Percentiles rank a stretch among this genome's conserved stretches.
phyloP scores from a whole-genome alignment of 2,797 vertebrate species.

The Malacoctenus gilli region DNA sequence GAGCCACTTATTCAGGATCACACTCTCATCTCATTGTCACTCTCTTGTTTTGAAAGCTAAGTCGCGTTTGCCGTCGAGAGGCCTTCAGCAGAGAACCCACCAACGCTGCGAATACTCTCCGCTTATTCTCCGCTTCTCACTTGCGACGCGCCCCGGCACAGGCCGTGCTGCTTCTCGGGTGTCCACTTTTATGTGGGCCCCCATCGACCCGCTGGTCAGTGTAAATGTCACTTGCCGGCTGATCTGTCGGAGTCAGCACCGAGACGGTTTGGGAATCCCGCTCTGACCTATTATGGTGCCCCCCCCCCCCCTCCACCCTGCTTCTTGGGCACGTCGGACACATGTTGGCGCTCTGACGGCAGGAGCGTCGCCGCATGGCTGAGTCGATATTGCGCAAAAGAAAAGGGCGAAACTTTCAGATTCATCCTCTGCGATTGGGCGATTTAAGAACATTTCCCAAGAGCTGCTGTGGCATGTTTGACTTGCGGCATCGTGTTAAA shows the following conservation, averaged over 20 bases:
- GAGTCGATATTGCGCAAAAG: too few species aligned
- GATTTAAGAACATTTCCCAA: neutral
- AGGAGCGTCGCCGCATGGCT: neutral
- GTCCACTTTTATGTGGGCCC: constrained; percentile 50
- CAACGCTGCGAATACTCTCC: neutral
- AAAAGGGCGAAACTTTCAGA: too few species aligned
- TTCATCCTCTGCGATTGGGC: too few species aligned
- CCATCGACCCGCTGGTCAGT: constrained; percentile 43
- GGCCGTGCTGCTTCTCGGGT: constrained; percentile 43
- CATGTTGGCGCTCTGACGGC: constrained; percentile 20
- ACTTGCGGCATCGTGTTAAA: constrained; percentile 13
- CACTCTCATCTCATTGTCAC: too few species aligned
- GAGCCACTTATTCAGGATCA: too few species aligned
- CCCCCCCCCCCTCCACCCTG: neutral
- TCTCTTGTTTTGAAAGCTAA: too few species aligned
- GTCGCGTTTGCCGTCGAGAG: too few species aligned
- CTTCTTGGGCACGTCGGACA: constrained; percentile 28
- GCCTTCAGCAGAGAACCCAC: too few species aligned
- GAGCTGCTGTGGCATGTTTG: neutral
- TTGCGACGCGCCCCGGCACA: neutral
- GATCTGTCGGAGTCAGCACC: constrained; percentile 73
- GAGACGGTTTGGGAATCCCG: constrained; percentile 57
- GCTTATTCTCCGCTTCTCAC: constrained; percentile 32
- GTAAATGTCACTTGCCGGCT: constrained; percentile 75
- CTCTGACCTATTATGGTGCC: constrained; percentile 74